A percentile compares a stretch with the other conserved stretches of the same genome.
These are phyloP conservation scores for Holothuria leucospilota DNA, from an alignment of 53 echinoderm and acorn worm species.

Conservation along the genomic window DNA sequence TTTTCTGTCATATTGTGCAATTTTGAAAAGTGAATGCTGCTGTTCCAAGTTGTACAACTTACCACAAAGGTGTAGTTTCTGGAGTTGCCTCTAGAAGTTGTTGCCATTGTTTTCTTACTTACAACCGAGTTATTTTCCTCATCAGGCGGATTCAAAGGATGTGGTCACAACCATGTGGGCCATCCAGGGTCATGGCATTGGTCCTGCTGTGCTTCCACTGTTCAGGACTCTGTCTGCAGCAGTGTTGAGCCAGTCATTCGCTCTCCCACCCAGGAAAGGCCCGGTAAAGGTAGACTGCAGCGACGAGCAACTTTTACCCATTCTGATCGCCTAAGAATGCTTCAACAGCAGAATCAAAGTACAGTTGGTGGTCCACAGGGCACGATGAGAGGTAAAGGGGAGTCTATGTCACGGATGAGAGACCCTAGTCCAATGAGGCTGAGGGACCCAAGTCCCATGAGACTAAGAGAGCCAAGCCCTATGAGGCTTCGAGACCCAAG, in stretches of 20 bases:
- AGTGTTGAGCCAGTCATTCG: constrained; percentile 18
- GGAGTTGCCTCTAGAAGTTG: too few relatives aligned
- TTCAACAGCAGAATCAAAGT: constrained; percentile 6
- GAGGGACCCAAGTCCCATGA: constrained; percentile 35
- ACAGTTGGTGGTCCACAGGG: neutral
- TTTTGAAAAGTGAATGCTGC: too few relatives aligned
- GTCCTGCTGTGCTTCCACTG: constrained; percentile 86
- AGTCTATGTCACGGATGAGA: neutral
- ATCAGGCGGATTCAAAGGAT: constrained; percentile 93
- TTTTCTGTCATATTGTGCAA: too few relatives aligned
- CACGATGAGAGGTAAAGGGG: neutral
- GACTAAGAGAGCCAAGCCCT: constrained; percentile 3
- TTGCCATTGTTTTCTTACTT: too few relatives aligned
- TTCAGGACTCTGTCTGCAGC: constrained; percentile 65
- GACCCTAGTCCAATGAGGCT: constrained; percentile 38
- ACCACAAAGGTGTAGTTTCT: too few relatives aligned
- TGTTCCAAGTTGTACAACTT: too few relatives aligned
- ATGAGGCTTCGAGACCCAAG: constrained; percentile 6
- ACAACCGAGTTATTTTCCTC: too few relatives aligned
- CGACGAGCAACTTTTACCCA: constrained; percentile 16
- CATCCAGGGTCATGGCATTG: constrained; percentile 97
- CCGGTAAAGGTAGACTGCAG: constrained; percentile 1
- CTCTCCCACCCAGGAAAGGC: constrained; percentile 12
- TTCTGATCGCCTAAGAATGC: constrained; percentile 26
- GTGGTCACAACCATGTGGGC: constrained; percentile 90